phyloP scores from a whole-genome alignment of 64 coral and sea anemone genomes.

The Stichodactyla helianthus region DNA sequence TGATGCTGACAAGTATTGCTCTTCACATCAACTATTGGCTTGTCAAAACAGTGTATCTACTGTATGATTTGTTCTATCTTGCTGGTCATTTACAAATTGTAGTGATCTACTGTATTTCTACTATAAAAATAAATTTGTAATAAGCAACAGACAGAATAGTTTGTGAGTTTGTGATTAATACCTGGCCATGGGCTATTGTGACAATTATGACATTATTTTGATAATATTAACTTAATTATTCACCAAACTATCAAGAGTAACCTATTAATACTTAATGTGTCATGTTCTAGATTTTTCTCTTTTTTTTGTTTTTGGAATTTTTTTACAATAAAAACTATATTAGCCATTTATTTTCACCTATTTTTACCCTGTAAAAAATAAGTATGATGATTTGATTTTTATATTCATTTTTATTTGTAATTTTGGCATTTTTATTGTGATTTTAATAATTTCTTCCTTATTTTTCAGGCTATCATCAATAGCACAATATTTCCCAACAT shows the following conservation, averaged over 20 bases:
- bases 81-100: no score
- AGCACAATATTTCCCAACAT: conserved; percentile 91
- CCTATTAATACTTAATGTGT: background rate
- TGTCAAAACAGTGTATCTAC: background rate
- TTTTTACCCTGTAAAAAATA: background rate
- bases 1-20: background rate
- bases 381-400: background rate
- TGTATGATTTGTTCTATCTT: background rate
- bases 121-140: no score
- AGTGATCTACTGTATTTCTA: no score
- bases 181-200: background rate
- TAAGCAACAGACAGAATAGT: no score
- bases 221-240: background rate
- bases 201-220: background rate
- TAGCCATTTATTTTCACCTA: background rate
- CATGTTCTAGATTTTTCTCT: background rate
- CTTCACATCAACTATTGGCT: background rate
- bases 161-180: background rate
- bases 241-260: background rate
- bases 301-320: background rate
- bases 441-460: background rate
- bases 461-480: conserved; percentile 83
- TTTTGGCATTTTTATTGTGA: background rate
- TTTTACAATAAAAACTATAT: background rate
- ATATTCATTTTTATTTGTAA: background rate